These are phyloP conservation scores for Trididemnum clinides DNA, from an alignment of 23 tunicate species.

Conservation along the genomic window DNA sequence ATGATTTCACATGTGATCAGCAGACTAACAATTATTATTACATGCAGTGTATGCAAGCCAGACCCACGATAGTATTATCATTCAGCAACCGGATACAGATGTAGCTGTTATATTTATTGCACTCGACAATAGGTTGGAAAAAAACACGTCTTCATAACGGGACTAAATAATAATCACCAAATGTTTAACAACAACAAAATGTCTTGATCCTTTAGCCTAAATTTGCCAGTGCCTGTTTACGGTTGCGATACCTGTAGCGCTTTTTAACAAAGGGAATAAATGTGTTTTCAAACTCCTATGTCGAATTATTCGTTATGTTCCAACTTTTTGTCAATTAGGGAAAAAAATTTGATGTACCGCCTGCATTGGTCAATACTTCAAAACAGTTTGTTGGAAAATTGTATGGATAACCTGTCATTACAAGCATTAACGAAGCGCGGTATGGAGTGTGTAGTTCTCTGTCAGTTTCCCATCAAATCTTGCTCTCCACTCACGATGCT, in stretches of 20 bases:
- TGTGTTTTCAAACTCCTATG: not conserved
- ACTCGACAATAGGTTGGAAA: not conserved
- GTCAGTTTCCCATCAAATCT: not conserved
- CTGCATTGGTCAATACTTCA: not conserved
- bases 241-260: not conserved
- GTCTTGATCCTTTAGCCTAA: not conserved
- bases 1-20: not conserved
- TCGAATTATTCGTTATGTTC: not conserved
- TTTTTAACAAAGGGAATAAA: not conserved
- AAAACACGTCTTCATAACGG: not conserved
- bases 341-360: not conserved
- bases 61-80: not conserved
- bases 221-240: not conserved
- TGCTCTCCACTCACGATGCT: not conserved
- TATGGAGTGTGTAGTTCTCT: not conserved
- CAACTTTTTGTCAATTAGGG: not conserved
- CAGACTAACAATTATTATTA: not conserved
- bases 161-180: not conserved
- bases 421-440: not conserved
- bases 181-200: not conserved
- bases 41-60: conserved; percentile 16
- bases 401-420: not conserved
- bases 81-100: not conserved
- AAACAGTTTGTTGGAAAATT: not conserved
- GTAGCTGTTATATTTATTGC: not conserved